These are phyloP conservation scores for Mesorhabditis sp. DNA, from an alignment of 2,888 invertebrate genomes.

Conservation along the genomic window DNA sequence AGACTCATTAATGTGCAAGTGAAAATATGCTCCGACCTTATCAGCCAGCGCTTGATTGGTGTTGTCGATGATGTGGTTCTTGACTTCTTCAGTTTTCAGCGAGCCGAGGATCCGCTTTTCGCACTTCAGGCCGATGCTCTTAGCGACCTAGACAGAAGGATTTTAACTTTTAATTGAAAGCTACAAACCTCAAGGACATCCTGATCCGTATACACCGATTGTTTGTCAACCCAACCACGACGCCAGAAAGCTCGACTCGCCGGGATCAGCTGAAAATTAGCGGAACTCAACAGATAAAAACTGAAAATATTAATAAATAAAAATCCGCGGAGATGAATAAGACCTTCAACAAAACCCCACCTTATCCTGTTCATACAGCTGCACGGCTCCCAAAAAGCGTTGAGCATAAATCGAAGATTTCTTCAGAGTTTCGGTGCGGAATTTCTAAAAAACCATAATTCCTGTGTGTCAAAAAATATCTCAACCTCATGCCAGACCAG, in stretches of 20 bases:
- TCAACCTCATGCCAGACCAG: conserved; percentile 1
- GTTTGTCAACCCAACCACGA: background rate
- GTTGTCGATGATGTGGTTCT: conserved; percentile 4
- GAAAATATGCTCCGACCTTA: background rate
- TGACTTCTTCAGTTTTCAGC: background rate
- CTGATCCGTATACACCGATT: background rate
- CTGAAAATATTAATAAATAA: no score
- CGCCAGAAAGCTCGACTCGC: conserved; percentile 1
- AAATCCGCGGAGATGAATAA: no score
- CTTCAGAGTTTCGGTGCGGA: background rate
- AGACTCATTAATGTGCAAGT: no score
- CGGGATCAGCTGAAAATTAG: background rate
- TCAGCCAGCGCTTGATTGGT: background rate
- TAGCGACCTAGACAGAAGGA: no score
- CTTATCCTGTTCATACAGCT: conserved; percentile 1
- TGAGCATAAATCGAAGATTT: background rate
- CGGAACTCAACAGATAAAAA: no score
- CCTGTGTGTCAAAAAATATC: background rate
- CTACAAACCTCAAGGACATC: background rate
- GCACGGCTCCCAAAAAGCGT: conserved; percentile 3
- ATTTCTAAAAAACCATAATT: background rate
- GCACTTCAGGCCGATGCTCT: background rate
- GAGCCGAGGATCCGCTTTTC: conserved; percentile 4
- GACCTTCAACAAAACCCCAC: background rate
- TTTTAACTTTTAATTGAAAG: no score